Evolutionary conservation across 2,888 invertebrate species (phyloP), one percentile per base, ranked within the genome.

Genomic region (Ochropleura leucogaster): DNA sequence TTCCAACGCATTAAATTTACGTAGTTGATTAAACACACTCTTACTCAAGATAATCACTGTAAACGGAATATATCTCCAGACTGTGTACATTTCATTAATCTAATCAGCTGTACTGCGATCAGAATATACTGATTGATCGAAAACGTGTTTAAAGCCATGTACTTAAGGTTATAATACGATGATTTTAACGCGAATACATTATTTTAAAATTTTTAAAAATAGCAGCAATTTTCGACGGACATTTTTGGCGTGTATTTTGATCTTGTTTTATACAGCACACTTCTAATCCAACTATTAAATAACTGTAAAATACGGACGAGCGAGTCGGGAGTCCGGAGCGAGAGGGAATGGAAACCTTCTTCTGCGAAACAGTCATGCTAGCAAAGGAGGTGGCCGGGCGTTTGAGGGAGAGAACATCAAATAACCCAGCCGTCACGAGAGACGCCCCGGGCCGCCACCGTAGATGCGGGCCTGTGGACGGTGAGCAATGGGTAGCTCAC

Each of bases 11-110:
- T 0, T 49, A 12, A 30, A 30, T 30, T 30, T 14, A 40, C 59
- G 51, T 74, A 42, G 9, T 53, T 53, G 53, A 78, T 78, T 44
- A 59, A 53, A 51, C 8, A 51, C 7, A 46, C 30, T 42, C 40
- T 7, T n/a, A 10, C 10, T 7, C 16, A 44, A n/a, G 57, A 59
- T 79, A 70, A 83, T 70, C 30, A 44, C 46, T 44, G 18, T 47
- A 8, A 65, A 55, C 42, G 7, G 4, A 66, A 70, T 16, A 79
- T 72, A 83, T 81, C 69, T 67, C 59, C 63, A 80, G 69, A 81
- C 69, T 18, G 73, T 20, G 9, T 30, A n/a, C n/a, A 55, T 42
- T 72, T 20, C 40, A 55, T 30, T 53, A 62, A 71, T 72, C 59
- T 79, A 46, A 80, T 80, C 80, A 40, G 9, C 12, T 30, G 30